A percentile compares a stretch with the other conserved stretches of the same genome.
Conservation (phyloP, 2,888 invertebrate genomes). For the Xestoiulus laeticollis region DNA sequence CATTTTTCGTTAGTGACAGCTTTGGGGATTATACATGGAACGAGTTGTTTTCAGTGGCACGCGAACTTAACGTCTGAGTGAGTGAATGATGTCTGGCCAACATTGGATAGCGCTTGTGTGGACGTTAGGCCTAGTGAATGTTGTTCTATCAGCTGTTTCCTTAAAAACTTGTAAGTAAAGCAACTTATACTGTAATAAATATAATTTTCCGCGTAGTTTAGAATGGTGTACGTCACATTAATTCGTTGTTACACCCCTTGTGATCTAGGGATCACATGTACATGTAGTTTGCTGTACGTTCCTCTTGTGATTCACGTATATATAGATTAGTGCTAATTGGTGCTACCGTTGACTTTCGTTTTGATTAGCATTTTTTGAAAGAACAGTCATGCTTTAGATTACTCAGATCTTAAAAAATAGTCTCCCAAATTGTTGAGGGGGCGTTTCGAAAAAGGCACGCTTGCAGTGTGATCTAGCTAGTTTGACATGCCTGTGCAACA, state of each 20-base stretch:
- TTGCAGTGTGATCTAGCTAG: background rate
- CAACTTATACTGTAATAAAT: background rate
- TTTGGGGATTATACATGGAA: background rate
- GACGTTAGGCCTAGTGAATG: slow-evolving; percentile 3
- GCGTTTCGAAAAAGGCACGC: background rate
- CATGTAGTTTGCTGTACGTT: too few species aligned
- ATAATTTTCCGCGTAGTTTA: background rate
- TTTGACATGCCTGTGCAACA: too few species aligned
- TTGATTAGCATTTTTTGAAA: background rate
- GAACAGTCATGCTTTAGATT: background rate
- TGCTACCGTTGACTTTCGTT: background rate
- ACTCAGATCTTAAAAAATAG: too few species aligned
- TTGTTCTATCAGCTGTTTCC: background rate
- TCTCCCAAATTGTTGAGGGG: background rate
- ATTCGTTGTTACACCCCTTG: background rate
- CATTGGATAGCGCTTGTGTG: background rate
- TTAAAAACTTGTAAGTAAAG: background rate
- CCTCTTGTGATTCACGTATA: background rate
- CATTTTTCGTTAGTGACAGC: background rate
- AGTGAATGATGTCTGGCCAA: background rate
- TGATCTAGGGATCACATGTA: background rate
- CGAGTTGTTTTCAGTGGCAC: background rate
- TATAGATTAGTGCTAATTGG: background rate
- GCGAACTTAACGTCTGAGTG: background rate
- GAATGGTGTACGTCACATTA: background rate